Base-by-base conservation (phyloP, 1,140 invertebrate genomes). In the Zaprionus africanus region DNA sequence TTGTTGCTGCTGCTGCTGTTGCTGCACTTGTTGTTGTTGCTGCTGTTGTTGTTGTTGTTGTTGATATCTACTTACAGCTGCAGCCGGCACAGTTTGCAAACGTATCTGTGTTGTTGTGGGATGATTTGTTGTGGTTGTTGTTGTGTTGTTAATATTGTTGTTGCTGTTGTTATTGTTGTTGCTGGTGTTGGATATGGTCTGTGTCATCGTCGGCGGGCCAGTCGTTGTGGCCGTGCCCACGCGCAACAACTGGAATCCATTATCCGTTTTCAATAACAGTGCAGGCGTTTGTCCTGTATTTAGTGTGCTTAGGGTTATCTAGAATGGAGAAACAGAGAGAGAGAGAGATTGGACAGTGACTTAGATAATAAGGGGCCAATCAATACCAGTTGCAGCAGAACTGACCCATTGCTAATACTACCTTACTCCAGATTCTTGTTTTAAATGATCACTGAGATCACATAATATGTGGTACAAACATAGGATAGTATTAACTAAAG, bases 181-280 rank as follows among this genome's bases (percentile, higher is more conserved):
- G 73, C 69, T 86, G 77, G 77, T 88, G 61, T 88, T 83, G 66
- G 84, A 90, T 81, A 93, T 90, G 53, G 91, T 90, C 78, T 92
- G 91, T 91, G 90, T 92, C 69, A 90, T 78, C 57, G 93, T 85
- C 88, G 94, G 94, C 76, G 94, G 94, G 41, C 93, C 93, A 79
- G 94, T 94, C 41, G 94, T 93, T 76, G 95, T 94, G 72, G 96
- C 94, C 54, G 96, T 96, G 70, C 97, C 96, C 78, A 98, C 97
- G 93, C 97, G 95, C 76, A 99, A 94, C 83, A 99, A 94, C 93
- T 99, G 97, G 93, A 96, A 97, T 78, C 98, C 98, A 95, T 97
- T 98, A 94, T 99, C 98, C 91, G 98, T 98, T 94, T 98, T 98
- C 88, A 99, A 94, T 79, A 98, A 94, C 86, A 98, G 94, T 93